phyloP scores from a whole-genome alignment of 2,113 vertebrate species.

The Rhynchopsitta pachyrhyncha region DNA sequence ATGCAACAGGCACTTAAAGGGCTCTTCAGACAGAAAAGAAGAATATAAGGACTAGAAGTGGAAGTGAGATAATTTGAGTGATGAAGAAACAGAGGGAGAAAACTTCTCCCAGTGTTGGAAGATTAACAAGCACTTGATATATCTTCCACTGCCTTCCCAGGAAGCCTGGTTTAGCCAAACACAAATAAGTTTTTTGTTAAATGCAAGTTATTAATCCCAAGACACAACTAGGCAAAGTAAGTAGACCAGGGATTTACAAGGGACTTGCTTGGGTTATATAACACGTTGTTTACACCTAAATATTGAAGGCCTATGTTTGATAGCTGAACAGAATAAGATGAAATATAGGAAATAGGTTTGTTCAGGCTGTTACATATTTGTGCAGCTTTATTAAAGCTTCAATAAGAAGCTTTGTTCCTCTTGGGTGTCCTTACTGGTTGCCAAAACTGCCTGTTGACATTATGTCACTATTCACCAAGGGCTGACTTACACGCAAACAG shows the following conservation, averaged over 20 bases:
- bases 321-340: neutral
- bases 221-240: neutral
- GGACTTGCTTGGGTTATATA: neutral
- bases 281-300: neutral
- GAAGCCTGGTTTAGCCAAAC: neutral
- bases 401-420: neutral
- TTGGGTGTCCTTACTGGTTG: neutral
- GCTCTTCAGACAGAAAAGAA: neutral
- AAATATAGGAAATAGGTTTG: neutral
- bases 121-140: neutral
- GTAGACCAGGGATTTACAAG: neutral
- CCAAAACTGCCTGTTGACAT: neutral
- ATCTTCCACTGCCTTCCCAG: neutral
- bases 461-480: neutral
- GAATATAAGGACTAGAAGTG: neutral
- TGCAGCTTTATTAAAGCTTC: neutral
- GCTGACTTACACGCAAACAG: neutral
- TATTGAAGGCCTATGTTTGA: neutral
- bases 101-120: neutral
- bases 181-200: neutral
- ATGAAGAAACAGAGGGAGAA: neutral
- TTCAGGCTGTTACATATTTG: neutral
- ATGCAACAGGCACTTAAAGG: neutral
- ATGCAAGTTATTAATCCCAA: neutral
- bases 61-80: neutral